Conservation (phyloP, 2,113 vertebrate genomes). For the Synodontis membranacea region DNA sequence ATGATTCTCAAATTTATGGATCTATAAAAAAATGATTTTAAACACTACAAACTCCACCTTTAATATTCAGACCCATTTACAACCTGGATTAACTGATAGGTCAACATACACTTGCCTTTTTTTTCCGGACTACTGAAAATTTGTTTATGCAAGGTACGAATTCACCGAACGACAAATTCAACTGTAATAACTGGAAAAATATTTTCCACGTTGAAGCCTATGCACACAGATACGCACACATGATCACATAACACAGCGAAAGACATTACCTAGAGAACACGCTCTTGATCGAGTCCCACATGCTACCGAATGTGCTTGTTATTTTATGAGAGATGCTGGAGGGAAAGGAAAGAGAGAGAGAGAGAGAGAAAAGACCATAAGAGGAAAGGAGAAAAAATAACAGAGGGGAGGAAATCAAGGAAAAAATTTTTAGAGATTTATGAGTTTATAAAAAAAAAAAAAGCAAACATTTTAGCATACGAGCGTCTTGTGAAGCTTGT, state of each 20-base stretch:
- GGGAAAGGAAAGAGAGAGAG: constrained; percentile 72
- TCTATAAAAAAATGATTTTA: not conserved
- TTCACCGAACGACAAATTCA: not conserved
- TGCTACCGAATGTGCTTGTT: constrained; percentile 90
- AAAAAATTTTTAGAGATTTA: constrained; percentile 28
- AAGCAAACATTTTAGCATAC: constrained; percentile 30
- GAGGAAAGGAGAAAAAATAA: not conserved
- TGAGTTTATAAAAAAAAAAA: constrained; percentile 25
- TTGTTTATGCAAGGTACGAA: not conserved
- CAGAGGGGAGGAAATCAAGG: constrained; percentile 51
- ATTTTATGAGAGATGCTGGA: constrained; percentile 93
- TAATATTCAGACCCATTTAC: not conserved
- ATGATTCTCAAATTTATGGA: not conserved
- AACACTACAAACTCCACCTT: not conserved
- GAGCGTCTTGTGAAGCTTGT: not conserved
- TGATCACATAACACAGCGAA: constrained; percentile 62
- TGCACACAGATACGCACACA: not conserved
- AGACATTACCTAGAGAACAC: constrained; percentile 93
- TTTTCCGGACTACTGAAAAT: not conserved
- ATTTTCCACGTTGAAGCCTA: not conserved
- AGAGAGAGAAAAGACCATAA: constrained; percentile 20
- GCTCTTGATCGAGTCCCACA: constrained; percentile 93
- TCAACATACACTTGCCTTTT: not conserved
- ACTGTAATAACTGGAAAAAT: not conserved
- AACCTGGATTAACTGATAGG: not conserved